These are phyloP conservation scores for Drosophila obscura DNA, from an alignment of 1,140 invertebrate species.

Conservation along the genomic window DNA sequence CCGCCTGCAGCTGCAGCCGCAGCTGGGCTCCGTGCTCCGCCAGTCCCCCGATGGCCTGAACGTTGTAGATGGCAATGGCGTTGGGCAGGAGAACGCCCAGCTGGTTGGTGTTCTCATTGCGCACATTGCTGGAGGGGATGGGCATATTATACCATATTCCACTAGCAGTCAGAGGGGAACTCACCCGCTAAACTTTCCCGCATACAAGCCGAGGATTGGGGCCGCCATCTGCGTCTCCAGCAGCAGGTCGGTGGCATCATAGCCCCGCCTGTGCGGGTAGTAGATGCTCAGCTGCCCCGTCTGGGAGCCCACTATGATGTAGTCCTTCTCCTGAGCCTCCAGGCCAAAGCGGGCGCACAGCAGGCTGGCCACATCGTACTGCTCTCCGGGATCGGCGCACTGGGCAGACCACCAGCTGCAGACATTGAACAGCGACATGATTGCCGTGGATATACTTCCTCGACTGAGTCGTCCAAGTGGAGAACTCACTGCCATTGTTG, in stretches of 20 bases:
- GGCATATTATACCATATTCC: neutral
- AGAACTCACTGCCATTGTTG: no score
- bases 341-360: conserved; percentile 85
- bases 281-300: conserved; percentile 89
- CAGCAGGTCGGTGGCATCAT: conserved; percentile 88
- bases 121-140: conserved; percentile 52
- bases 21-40: conserved; percentile 77
- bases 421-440: conserved; percentile 92
- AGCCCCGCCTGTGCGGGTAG: conserved; percentile 85
- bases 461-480: no score
- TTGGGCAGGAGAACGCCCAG: conserved; percentile 74
- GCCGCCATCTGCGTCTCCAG: conserved; percentile 88
- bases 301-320: conserved; percentile 89
- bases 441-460: neutral
- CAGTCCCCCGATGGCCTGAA: conserved; percentile 62
- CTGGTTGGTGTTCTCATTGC: conserved; percentile 74
- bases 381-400: conserved; percentile 86
- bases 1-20: conserved; percentile 85
- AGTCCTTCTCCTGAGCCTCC: conserved; percentile 85
- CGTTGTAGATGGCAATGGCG: conserved; percentile 73
- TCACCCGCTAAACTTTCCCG: conserved; percentile 90
- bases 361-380: conserved; percentile 80
- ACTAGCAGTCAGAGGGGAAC: neutral
- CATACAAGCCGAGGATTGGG: conserved; percentile 89
- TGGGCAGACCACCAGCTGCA: conserved; percentile 90